Percentiles rank a stretch among this genome's conserved stretches.
phyloP scores from a whole-genome alignment of 1,140 invertebrate species.

The Venustaconcha ellipsiformis region DNA sequence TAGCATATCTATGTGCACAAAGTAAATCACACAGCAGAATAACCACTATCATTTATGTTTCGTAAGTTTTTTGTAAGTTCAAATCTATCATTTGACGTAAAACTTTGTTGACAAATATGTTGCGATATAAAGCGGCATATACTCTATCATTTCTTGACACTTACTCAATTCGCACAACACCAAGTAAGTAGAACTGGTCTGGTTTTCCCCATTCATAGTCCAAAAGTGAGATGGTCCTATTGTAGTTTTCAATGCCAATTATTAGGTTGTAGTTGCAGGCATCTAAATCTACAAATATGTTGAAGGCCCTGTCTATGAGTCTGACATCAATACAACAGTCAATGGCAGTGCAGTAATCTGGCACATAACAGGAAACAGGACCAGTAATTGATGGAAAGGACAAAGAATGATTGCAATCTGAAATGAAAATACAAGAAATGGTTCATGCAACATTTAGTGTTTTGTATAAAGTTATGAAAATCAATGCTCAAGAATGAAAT shows the following conservation, averaged over 20 bases:
- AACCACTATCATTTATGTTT: too few species aligned
- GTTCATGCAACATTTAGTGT: too few species aligned
- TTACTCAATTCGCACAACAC: constrained; percentile 15
- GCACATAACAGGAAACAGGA: constrained; percentile 19
- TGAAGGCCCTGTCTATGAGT: constrained; percentile 20
- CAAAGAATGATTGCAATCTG: constrained; percentile 14
- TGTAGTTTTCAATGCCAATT: constrained; percentile 30
- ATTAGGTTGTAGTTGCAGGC: constrained; percentile 23
- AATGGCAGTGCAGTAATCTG: constrained; percentile 33
- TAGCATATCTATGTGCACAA: too few species aligned
- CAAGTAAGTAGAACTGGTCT: constrained; percentile 9
- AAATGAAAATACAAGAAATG: background rate
- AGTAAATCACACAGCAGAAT: too few species aligned
- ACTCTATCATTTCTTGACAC: background rate
- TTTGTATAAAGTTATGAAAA: too few species aligned
- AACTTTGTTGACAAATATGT: too few species aligned
- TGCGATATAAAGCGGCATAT: too few species aligned
- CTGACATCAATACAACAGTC: constrained; percentile 30
- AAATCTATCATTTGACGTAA: too few species aligned
- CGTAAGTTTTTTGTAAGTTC: too few species aligned
- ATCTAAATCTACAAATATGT: constrained; percentile 21
- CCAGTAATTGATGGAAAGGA: constrained; percentile 9
- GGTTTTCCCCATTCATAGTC: constrained; percentile 31
- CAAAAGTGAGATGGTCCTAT: constrained; percentile 18
- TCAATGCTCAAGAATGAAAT: too few species aligned